Evolutionary conservation across 2,888 invertebrate species (phyloP).

Genomic region (Ochropleura plecta): DNA sequence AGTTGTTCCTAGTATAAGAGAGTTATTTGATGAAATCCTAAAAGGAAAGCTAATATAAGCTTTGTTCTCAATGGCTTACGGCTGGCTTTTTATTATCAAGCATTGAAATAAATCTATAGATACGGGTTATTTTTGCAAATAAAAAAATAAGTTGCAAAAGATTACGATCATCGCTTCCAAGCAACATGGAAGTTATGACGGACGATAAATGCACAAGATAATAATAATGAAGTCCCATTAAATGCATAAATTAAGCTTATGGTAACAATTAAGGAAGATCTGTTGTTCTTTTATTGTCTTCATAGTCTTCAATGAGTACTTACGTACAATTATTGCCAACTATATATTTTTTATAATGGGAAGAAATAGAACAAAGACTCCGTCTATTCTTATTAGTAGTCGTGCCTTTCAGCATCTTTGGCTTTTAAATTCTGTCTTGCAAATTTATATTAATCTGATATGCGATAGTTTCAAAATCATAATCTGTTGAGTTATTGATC

Average conservation of each 20-base stretch:
- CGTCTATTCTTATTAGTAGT: background rate
- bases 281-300: background rate
- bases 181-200: slow-evolving; percentile 14
- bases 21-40: too few relatives aligned
- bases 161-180: background rate
- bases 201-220: background rate
- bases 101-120: background rate
- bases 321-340: background rate
- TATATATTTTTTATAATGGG: background rate
- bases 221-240: background rate
- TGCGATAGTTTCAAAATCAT: background rate
- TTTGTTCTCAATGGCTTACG: too few relatives aligned
- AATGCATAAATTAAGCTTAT: background rate
- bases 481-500: too few relatives aligned
- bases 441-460: background rate
- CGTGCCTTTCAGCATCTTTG: background rate
- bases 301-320: background rate
- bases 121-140: background rate
- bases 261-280: background rate
- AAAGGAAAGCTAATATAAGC: too few relatives aligned
- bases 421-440: background rate
- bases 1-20: too few relatives aligned
- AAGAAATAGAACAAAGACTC: slow-evolving; percentile 10
- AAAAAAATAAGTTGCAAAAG: background rate
- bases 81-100: too few relatives aligned